These are phyloP conservation scores for Lasius platythorax DNA, from an alignment of 2,888 invertebrate species.

Conservation along the genomic window DNA sequence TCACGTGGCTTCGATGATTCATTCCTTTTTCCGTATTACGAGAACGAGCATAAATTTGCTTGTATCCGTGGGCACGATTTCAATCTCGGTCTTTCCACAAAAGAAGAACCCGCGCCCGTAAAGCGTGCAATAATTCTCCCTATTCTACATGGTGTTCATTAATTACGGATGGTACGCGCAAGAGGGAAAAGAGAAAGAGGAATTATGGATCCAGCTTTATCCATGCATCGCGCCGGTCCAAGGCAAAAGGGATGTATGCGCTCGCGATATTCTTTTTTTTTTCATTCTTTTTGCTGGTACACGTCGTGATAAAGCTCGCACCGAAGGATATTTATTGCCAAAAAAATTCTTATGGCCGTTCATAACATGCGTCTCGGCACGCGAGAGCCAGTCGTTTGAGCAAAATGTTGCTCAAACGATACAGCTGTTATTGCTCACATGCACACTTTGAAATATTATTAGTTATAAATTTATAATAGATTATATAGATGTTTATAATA, in stretches of 20 bases:
- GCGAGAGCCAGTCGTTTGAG: conserved; percentile 35
- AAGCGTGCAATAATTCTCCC: conserved; percentile 80
- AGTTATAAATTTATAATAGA: background rate
- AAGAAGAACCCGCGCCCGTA: conserved; percentile 71
- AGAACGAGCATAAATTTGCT: conserved; percentile 69
- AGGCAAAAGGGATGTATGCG: conserved; percentile 60
- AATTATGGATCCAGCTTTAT: conserved; percentile 81
- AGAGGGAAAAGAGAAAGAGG: conserved; percentile 75
- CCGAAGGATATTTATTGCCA: conserved; percentile 68
- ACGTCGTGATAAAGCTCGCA: conserved; percentile 66
- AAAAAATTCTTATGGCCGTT: conserved; percentile 48
- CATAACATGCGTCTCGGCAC: conserved; percentile 31
- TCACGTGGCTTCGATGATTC: conserved; percentile 64
- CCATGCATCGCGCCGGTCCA: conserved; percentile 73
- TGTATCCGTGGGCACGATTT: conserved; percentile 72
- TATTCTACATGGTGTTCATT: conserved; percentile 81
- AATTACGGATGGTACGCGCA: conserved; percentile 74
- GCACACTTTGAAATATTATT: conserved; percentile 15
- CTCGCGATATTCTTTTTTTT: conserved; percentile 55
- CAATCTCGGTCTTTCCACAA: conserved; percentile 75
- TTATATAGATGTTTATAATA: background rate
- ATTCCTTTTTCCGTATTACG: conserved; percentile 67
- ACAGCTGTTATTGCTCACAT: background rate
- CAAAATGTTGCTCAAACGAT: conserved; percentile 35
- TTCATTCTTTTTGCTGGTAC: conserved; percentile 5